Evolutionary conservation across 2,888 invertebrate species (phyloP), one percentile per base, ranked within the genome.

Genomic region (Eristalinus sepulchralis): DNA sequence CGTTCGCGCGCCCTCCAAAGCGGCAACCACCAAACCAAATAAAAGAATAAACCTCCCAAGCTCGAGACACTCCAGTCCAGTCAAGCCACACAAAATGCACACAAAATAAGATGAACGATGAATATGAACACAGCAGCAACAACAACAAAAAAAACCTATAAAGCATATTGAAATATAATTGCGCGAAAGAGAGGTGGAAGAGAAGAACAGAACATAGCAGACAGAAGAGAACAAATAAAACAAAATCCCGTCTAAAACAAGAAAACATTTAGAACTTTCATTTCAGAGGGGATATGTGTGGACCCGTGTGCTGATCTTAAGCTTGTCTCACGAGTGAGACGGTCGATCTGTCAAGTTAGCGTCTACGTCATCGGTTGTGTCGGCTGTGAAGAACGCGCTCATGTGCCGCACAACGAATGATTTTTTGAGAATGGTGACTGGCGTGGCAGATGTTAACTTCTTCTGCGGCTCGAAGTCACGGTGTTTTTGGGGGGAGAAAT

Each of bases 221-320:
- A 47, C 17, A 17, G 20, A 53, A 71, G 66, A 62, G 60, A 80
- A 71, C 64, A 71, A 76, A 66, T 55, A 73, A 78, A 33, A 73
- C 68, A 67, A 70, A 75, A 60, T 34, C 34, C 71, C 71, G 60
- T 76, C 39, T 59, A n/a, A 62, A 55, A 67, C 47, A 78, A 71
- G 8, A 83, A 71, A 76, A 80, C 80, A 80, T 63, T 76, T 68
- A 78, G 68, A 78, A 73, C 68, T 64, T 78, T 83, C 13, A 47
- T 33, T 68, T 72, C 13, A 47, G 34, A 73, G 62, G 47, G 73
- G 22, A 11, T n/a, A 13, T n/a, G 11, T 11, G 24, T 22, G 31
- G 27, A 27, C 27, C 17, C 8, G 17, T 31, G 66, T 31, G 47
- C 17, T 17, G 47, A 47, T 47, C 47, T 76, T 33, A 47, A 67